phyloP scores from a whole-genome alignment of 2,797 vertebrate species.

The Enteromius trimaculatus region DNA sequence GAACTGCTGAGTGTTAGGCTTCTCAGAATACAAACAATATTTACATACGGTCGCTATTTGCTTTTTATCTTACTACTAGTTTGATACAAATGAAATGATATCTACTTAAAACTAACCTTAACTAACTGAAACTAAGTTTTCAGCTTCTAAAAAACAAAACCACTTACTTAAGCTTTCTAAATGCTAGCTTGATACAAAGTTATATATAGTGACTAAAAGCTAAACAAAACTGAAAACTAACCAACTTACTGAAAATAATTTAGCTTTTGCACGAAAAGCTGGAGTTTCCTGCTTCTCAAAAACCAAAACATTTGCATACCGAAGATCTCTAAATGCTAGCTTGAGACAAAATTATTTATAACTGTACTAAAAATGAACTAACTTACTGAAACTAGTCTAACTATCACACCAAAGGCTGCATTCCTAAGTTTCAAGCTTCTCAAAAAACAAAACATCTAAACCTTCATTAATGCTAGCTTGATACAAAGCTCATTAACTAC shows the following conservation, averaged over 20 bases:
- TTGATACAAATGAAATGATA: neutral
- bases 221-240: no score
- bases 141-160: slow-evolving; percentile 56
- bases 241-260: no score
- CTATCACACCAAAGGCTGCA: no score
- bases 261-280: slow-evolving; percentile 20
- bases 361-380: no score
- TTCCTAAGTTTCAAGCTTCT: no score
- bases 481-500: neutral
- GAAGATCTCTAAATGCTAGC: neutral
- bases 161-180: neutral
- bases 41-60: no score
- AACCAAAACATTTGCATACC: slow-evolving; percentile 25
- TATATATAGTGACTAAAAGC: no score
- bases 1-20: neutral
- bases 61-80: neutral
- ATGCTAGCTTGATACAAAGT: no score
- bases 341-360: neutral
- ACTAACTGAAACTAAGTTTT: slow-evolving; percentile 20
- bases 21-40: slow-evolving; percentile 4
- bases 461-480: no score
- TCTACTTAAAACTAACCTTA: neutral
- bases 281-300: slow-evolving; percentile 59
- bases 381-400: no score
- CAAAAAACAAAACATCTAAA: no score